Evolutionary conservation across 2,113 vertebrate species (phyloP).

Genomic region (Percina caprodes): DNA sequence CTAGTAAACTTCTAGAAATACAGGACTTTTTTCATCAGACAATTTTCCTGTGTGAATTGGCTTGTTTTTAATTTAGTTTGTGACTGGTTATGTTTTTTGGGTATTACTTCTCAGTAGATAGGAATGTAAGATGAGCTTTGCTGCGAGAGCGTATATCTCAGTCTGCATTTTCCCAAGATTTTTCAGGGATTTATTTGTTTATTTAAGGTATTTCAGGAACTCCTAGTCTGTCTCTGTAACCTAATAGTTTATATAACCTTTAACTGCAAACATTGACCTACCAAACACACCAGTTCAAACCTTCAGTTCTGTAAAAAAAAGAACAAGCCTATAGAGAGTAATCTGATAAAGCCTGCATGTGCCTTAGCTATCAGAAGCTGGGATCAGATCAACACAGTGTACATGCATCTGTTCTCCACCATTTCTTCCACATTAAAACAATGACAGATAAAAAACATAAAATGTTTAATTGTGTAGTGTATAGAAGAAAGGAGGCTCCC

Average conservation of each 20-base stretch:
- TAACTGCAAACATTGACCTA: constrained; percentile 54
- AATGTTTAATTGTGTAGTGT: neutral
- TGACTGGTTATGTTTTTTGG: constrained; percentile 8
- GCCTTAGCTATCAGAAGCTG: constrained; percentile 16
- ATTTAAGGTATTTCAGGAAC: constrained; percentile 61
- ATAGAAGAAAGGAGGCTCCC: neutral
- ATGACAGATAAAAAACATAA: constrained; percentile 3
- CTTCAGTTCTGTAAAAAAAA: constrained; percentile 14
- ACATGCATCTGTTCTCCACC: neutral
- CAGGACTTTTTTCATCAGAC: neutral
- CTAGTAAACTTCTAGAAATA: neutral
- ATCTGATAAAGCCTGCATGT: constrained; percentile 33
- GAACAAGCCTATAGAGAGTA: constrained; percentile 13
- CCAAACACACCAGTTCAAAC: constrained; percentile 34
- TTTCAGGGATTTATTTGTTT: constrained; percentile 58
- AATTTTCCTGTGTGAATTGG: neutral
- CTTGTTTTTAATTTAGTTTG: constrained; percentile 7
- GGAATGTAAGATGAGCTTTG: constrained; percentile 52
- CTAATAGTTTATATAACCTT: constrained; percentile 64
- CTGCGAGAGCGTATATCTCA: constrained; percentile 17
- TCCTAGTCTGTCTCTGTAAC: constrained; percentile 44
- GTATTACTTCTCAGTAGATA: constrained; percentile 53
- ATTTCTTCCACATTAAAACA: neutral
- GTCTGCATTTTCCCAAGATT: constrained; percentile 17
- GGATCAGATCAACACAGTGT: constrained; percentile 14